A percentile compares a stretch with the other conserved stretches of the same genome.
These are phyloP conservation scores for Darevskia mixta DNA, from an alignment of 2,797 vertebrate species.

Conservation along the genomic window DNA sequence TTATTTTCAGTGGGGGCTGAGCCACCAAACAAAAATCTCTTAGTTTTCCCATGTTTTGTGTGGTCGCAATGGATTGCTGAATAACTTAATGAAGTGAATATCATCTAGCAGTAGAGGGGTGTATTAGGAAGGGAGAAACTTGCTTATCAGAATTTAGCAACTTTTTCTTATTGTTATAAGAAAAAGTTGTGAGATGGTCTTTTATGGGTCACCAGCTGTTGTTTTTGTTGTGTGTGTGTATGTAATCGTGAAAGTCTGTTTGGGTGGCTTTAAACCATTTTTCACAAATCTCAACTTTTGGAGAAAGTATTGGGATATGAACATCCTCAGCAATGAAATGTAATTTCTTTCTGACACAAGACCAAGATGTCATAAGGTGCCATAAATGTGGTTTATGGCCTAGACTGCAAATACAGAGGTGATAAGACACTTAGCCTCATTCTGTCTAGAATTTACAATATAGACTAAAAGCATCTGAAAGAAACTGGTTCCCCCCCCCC, in stretches of 20 bases:
- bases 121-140: not conserved
- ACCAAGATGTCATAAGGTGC: not conserved
- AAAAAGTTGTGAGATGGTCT: conserved; percentile 26
- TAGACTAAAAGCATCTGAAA: not conserved
- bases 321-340: conserved; percentile 26
- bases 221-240: conserved; percentile 1
- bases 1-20: not conserved
- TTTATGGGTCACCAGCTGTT: conserved; percentile 37
- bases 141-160: conserved; percentile 43
- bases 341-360: not conserved
- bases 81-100: conserved; percentile 9
- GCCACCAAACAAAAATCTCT: not conserved
- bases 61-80: not conserved
- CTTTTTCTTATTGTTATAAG: not conserved
- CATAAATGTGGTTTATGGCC: not conserved
- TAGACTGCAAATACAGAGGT: not conserved
- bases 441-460: not conserved
- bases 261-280: not conserved
- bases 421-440: not conserved
- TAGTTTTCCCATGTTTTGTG: not conserved
- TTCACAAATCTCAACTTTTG: not conserved
- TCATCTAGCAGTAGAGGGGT: not conserved
- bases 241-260: not conserved
- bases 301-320: not conserved
- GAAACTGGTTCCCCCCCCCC: not conserved